These are phyloP conservation scores for Samia ricini DNA, from an alignment of 1,140 invertebrate species.

Conservation along the genomic window DNA sequence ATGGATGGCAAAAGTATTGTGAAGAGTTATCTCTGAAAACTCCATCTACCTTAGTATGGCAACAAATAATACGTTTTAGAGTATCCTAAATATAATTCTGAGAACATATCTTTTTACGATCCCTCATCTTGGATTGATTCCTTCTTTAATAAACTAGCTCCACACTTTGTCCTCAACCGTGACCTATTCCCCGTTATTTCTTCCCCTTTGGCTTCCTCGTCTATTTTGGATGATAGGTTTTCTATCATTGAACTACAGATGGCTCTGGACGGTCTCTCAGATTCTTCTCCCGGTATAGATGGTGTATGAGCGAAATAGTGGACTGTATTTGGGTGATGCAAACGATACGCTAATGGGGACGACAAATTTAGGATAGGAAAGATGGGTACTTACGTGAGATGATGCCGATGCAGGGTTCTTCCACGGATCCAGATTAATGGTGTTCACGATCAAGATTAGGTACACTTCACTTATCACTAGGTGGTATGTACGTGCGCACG, in stretches of 20 bases:
- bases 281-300: conserved; percentile 22
- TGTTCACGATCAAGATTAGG: too few species aligned
- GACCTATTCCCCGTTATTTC: neutral
- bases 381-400: too few species aligned
- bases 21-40: neutral
- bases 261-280: conserved; percentile 8
- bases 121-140: conserved; percentile 11
- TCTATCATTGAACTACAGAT: conserved; percentile 11
- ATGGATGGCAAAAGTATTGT: neutral
- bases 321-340: too few species aligned
- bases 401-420: too few species aligned
- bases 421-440: too few species aligned
- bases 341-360: too few species aligned
- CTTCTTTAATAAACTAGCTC: conserved; percentile 27
- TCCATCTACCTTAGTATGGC: conserved; percentile 25
- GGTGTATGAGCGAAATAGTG: too few species aligned
- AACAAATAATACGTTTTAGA: conserved; percentile 25
- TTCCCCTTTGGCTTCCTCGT: neutral
- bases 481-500: too few species aligned
- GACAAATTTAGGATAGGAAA: too few species aligned
- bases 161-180: conserved; percentile 17
- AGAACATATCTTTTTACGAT: conserved; percentile 5
- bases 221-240: conserved; percentile 10
- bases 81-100: neutral
- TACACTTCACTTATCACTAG: too few species aligned